Conservation (phyloP, 1,140 invertebrate species). For the Bilobella aurantiaca region DNA sequence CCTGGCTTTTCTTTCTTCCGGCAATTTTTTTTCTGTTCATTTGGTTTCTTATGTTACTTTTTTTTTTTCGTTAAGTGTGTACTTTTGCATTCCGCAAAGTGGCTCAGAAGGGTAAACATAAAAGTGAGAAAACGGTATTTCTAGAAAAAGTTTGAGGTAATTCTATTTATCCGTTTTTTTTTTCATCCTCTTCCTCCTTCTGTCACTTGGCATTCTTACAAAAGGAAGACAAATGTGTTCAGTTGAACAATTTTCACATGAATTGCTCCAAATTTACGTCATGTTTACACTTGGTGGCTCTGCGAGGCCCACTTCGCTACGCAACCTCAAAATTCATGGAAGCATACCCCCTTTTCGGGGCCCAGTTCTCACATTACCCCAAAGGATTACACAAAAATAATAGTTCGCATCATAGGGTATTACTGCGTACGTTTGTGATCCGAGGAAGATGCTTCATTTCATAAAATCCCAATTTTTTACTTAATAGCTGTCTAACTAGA, state of each 20-base stretch:
- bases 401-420: too few species aligned
- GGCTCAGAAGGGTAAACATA: constrained; percentile 2
- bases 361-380: too few species aligned
- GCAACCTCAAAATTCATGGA: neutral
- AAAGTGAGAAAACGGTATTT: neutral
- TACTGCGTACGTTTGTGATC: too few species aligned
- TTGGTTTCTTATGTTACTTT: too few species aligned
- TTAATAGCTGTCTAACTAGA: too few species aligned
- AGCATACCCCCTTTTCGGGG: too few species aligned
- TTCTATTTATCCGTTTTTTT: neutral
- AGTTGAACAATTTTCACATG: neutral
- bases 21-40: too few species aligned
- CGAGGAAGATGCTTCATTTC: too few species aligned
- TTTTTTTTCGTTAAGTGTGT: neutral
- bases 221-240: neutral
- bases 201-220: neutral
- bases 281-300: neutral
- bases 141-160: neutral
- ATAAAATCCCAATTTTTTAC: too few species aligned
- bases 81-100: neutral
- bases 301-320: neutral
- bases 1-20: constrained; percentile 2
- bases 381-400: too few species aligned
- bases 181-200: neutral
- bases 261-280: neutral